Percentiles rank a stretch among this genome's conserved stretches.
Conservation (phyloP, 2,888 invertebrate species). For the Drosophila incognita region DNA sequence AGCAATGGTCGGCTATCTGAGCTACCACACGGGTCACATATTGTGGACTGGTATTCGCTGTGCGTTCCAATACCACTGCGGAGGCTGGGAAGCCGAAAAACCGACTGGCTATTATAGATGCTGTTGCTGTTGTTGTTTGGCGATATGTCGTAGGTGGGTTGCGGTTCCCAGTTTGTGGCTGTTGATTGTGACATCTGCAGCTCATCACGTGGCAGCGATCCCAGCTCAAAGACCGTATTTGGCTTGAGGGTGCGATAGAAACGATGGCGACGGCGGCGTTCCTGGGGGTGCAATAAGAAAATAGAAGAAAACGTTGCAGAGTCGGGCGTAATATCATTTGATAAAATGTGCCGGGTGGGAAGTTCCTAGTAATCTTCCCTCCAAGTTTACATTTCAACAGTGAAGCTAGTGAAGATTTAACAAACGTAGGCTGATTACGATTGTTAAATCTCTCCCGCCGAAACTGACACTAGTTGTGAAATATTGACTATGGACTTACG, state of each 20-base stretch:
- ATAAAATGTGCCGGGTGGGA: neutral
- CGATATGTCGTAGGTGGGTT: conserved; percentile 1
- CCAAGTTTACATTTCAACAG: neutral
- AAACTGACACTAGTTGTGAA: neutral
- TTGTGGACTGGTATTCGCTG: neutral
- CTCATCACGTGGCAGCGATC: conserved; percentile 3
- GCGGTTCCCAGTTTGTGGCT: neutral
- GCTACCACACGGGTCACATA: neutral
- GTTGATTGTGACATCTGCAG: neutral
- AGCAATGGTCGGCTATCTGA: conserved; percentile 20
- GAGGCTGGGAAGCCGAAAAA: conserved; percentile 60
- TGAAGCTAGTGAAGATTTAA: neutral
- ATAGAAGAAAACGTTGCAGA: neutral
- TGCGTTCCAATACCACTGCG: conserved; percentile 45
- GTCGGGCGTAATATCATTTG: neutral
- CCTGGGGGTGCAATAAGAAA: conserved; percentile 7
- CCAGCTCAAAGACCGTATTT: conserved; percentile 34
- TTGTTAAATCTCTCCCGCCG: neutral
- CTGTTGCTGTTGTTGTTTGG: neutral
- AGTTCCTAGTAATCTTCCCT: neutral
- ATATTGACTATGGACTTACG: conserved; percentile 22
- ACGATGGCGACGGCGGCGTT: conserved; percentile 50
- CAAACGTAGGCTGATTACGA: neutral
- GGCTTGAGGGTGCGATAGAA: conserved; percentile 40
- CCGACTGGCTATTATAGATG: conserved; percentile 45